Percentiles rank a stretch among this genome's conserved stretches.
These are phyloP conservation scores for Zaprionus ghesquierei DNA, from an alignment of 1,140 invertebrate species.

Conservation along the genomic window DNA sequence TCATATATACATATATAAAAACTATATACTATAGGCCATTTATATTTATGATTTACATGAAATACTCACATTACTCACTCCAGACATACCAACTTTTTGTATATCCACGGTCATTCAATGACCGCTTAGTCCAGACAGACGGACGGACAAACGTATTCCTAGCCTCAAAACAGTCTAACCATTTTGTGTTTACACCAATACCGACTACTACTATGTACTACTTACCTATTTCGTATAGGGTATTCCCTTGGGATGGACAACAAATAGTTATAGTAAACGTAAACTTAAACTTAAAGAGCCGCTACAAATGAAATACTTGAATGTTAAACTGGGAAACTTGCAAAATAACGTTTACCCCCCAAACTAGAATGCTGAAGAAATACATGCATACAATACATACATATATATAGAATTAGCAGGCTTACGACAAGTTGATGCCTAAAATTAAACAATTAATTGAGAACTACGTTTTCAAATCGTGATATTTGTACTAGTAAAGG, in stretches of 20 bases:
- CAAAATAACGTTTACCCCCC: slow-evolving; percentile 30
- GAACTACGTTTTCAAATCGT: slow-evolving; percentile 68
- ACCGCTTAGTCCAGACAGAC: neutral
- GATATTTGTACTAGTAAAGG: slow-evolving; percentile 82
- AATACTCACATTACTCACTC: slow-evolving; percentile 40
- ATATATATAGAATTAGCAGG: slow-evolving; percentile 21
- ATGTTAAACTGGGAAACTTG: neutral
- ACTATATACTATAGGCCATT: slow-evolving; percentile 13
- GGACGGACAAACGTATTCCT: neutral
- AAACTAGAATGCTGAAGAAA: slow-evolving; percentile 39
- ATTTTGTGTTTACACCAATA: slow-evolving; percentile 23
- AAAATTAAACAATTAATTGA: slow-evolving; percentile 42
- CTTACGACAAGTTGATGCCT: slow-evolving; percentile 32
- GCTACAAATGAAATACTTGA: slow-evolving; percentile 6
- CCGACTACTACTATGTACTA: neutral
- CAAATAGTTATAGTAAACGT: slow-evolving; percentile 7
- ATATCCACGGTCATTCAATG: slow-evolving; percentile 25
- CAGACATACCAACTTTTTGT: slow-evolving; percentile 31
- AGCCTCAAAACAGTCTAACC: slow-evolving; percentile 36
- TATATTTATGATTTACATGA: slow-evolving; percentile 8
- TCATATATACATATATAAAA: neutral
- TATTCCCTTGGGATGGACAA: neutral
- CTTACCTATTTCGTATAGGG: neutral
- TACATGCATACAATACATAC: slow-evolving; percentile 25
- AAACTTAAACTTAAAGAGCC: slow-evolving; percentile 7